A percentile compares a stretch with the other conserved stretches of the same genome.
Conservation (phyloP, 2,888 invertebrate species). For the Resseliella maxima region DNA sequence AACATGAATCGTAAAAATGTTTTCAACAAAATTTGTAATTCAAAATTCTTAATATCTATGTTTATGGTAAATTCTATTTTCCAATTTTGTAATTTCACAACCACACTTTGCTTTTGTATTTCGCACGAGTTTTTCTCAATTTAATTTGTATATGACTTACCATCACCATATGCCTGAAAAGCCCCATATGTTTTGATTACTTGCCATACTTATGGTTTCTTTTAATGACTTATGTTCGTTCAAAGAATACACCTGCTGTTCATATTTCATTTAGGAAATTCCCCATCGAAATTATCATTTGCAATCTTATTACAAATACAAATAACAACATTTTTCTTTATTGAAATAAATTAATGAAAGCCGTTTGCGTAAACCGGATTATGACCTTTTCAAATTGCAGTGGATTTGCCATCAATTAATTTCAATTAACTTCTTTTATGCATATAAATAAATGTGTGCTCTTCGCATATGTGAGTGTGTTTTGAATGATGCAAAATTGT, state of each 20-base stretch:
- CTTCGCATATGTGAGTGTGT: not conserved
- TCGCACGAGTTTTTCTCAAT: not conserved
- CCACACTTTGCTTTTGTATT: not conserved
- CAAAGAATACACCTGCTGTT: not conserved
- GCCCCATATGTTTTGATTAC: not conserved
- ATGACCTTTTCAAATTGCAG: not conserved
- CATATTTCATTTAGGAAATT: not conserved
- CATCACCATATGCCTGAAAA: not conserved
- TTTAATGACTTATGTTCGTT: not conserved
- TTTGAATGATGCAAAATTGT: not conserved
- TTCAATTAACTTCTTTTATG: slow-evolving; percentile 45
- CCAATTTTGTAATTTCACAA: not conserved
- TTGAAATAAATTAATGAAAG: not conserved
- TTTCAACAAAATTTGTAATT: not conserved
- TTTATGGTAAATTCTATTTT: not conserved
- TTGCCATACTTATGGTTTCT: not conserved
- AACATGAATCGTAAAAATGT: not conserved
- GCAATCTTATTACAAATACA: not conserved
- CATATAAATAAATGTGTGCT: not conserved
- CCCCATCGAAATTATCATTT: not conserved
- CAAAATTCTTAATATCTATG: no score
- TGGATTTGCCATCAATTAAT: slow-evolving; percentile 1
- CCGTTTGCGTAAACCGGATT: not conserved
- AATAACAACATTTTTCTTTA: not conserved
- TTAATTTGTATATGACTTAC: not conserved